phyloP scores from a whole-genome alignment of 2,888 invertebrate species.

The Athripsodes cinereus region DNA sequence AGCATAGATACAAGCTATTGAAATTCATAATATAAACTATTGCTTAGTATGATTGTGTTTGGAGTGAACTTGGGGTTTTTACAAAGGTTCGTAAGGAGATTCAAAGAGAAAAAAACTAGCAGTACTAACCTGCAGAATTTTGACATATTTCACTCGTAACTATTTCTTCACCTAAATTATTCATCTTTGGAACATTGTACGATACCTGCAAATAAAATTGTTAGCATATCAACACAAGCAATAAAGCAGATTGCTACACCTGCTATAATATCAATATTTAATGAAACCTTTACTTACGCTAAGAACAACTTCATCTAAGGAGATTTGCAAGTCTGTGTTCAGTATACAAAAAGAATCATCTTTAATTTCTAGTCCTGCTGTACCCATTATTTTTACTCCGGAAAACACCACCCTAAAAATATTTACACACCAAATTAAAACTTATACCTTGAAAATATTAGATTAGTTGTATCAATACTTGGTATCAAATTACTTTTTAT shows the following conservation, averaged over 20 bases:
- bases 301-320: conserved; percentile 48
- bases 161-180: conserved; percentile 44
- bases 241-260: not conserved
- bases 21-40: too few relatives aligned
- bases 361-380: conserved; percentile 48
- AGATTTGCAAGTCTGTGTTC: conserved; percentile 51
- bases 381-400: conserved; percentile 51
- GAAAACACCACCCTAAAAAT: conserved; percentile 47
- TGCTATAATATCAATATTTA: not conserved
- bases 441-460: too few relatives aligned
- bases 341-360: conserved; percentile 52
- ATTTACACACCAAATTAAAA: too few relatives aligned
- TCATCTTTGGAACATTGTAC: conserved; percentile 46
- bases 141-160: conserved; percentile 46
- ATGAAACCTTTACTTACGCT: conserved; percentile 48
- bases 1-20: too few relatives aligned
- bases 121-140: conserved; percentile 42
- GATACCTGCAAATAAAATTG: conserved; percentile 36
- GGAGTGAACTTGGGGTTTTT: too few relatives aligned
- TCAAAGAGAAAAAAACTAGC: too few relatives aligned
- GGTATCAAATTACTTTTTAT: too few relatives aligned
- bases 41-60: too few relatives aligned
- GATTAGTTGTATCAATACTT: too few relatives aligned
- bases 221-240: too few relatives aligned
- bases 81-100: too few relatives aligned